Evolutionary conservation across 2,888 invertebrate species (phyloP).

Genomic region (Allolobophora icterica): DNA sequence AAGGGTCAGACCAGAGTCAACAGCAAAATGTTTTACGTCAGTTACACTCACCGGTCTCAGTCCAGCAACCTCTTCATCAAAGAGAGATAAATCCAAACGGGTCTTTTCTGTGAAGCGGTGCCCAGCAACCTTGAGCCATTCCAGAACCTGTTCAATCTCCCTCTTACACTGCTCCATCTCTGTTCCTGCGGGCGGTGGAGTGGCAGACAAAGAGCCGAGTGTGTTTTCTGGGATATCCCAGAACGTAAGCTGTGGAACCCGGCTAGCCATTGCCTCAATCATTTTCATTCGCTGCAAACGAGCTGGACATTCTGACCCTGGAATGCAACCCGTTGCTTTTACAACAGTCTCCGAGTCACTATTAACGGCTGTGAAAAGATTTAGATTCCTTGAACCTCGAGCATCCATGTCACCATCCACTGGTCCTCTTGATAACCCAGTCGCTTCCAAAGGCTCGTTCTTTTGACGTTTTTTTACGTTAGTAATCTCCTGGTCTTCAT

Average conservation of each 20-base stretch:
- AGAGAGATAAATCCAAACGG: neutral
- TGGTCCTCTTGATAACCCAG: neutral
- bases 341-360: neutral
- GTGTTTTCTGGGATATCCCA: slow-evolving; percentile 23
- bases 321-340: neutral
- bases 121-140: neutral
- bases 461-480: too few species aligned
- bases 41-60: neutral
- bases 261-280: neutral
- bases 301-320: neutral
- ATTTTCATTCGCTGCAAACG: neutral
- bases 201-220: neutral
- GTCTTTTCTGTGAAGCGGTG: slow-evolving; percentile 7
- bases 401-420: neutral
- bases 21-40: neutral
- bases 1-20: neutral
- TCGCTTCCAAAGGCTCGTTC: neutral
- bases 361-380: neutral
- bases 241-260: neutral
- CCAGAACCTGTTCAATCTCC: slow-evolving; percentile 7
- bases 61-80: neutral
- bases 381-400: neutral
- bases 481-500: neutral
- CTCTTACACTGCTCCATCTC: slow-evolving; percentile 24
- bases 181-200: neutral